These are phyloP conservation scores for Synergus gifuensis DNA, from an alignment of 2,888 invertebrate species.

Conservation along the genomic window DNA sequence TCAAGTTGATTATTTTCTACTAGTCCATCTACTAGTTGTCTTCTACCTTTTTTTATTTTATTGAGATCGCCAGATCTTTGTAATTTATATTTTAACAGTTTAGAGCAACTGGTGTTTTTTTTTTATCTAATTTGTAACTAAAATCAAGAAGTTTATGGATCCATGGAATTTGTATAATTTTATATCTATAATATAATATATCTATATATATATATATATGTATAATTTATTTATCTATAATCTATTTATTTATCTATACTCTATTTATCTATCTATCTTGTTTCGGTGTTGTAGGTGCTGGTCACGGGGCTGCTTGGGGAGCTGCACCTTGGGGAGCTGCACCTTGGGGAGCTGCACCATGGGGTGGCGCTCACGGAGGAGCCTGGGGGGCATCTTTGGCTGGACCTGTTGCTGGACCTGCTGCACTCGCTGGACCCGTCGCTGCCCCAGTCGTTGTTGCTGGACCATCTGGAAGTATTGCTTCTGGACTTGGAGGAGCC, in stretches of 20 bases:
- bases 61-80: too few species aligned
- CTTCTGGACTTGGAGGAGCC: conserved; percentile 39
- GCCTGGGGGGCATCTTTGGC: not conserved
- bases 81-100: too few species aligned
- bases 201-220: too few species aligned
- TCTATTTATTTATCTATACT: too few species aligned
- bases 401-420: conserved; percentile 54
- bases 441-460: conserved; percentile 72
- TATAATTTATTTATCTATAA: not conserved
- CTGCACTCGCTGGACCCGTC: conserved; percentile 68
- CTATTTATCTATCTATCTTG: not conserved
- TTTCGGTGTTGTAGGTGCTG: not conserved
- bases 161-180: not conserved
- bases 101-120: too few species aligned
- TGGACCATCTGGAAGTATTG: conserved; percentile 74
- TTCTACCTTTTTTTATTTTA: too few species aligned
- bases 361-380: not conserved
- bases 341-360: not conserved
- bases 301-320: not conserved
- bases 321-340: not conserved
- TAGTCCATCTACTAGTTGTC: too few species aligned
- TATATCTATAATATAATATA: too few species aligned
- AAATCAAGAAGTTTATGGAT: too few species aligned
- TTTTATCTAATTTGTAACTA: too few species aligned
- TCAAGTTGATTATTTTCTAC: too few species aligned